Conservation (phyloP, 2,888 invertebrate species). For the Catocala fraxini region DNA sequence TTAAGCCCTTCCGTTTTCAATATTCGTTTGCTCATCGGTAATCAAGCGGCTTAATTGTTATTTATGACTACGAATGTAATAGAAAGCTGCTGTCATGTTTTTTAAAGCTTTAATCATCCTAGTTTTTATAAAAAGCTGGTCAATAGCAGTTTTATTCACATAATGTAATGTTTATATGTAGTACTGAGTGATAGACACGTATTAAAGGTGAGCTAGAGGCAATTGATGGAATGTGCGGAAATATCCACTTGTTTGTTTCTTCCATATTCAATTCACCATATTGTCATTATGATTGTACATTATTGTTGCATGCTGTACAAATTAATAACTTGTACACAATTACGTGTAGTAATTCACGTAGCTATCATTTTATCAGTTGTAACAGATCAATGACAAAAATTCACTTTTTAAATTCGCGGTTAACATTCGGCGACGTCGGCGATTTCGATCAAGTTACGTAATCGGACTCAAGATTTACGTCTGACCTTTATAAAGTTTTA, state of each 20-base stretch:
- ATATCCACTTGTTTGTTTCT: too few relatives aligned
- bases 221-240: too few relatives aligned
- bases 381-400: slow-evolving; percentile 18
- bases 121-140: too few relatives aligned
- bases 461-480: slow-evolving; percentile 41
- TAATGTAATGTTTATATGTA: too few relatives aligned
- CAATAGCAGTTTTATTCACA: too few relatives aligned
- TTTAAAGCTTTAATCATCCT: too few relatives aligned
- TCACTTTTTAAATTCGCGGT: slow-evolving; percentile 28
- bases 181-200: too few relatives aligned
- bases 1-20: not conserved
- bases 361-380: slow-evolving; percentile 14
- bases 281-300: too few relatives aligned
- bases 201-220: too few relatives aligned
- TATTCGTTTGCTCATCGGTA: not conserved
- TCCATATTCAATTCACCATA: too few relatives aligned
- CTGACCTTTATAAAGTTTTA: slow-evolving; percentile 42
- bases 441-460: slow-evolving; percentile 43
- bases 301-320: too few relatives aligned
- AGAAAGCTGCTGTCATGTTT: too few relatives aligned
- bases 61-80: not conserved
- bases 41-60: not conserved
- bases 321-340: slow-evolving; percentile 4
- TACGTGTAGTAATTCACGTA: slow-evolving; percentile 9
- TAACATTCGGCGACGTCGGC: slow-evolving; percentile 27